Evolutionary conservation across 2,797 vertebrate species (phyloP), one percentile per base, ranked within the genome.

Genomic region (Cryptoprocta ferox): DNA sequence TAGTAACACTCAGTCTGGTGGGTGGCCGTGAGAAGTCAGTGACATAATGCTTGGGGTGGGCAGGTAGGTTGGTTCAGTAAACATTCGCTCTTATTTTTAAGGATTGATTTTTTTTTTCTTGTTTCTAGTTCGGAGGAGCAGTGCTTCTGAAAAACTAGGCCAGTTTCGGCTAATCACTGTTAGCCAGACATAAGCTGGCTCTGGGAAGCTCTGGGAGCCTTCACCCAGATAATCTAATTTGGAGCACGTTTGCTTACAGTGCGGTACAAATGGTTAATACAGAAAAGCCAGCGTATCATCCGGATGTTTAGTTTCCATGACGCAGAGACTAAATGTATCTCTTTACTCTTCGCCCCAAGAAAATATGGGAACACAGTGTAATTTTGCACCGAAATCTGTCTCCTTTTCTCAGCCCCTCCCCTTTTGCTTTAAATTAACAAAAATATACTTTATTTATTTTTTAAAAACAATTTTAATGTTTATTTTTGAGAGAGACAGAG

Each of bases 251-350:
- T 94, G 30, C 45, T 86, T 78, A 45, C n/a, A 76, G 11, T 84
- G 92, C 30, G 56, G 35, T 83, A 66, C 13, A 21, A 59, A 37
- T 68, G 50, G 85, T 26, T 84, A 42, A 66, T 50, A 37, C 1
- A 96, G 37, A 82, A 81, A 81, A 90, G 32, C 3, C 28, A 61
- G 19, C 19, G 68, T 61, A 18, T 86, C 32, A n/a, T 70, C 50
- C 59, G 84, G 78, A 78, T 71, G 48, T 95, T 96, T 95, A 73
- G 53, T 84, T 86, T 81, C 24, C 37, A n/a, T 96, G 75, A 65
- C 10, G 18, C 9, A 87, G 32, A 66, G 37, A 39, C 37, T 65
- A 70, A 88, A 61, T 81, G 10, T 70, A 19, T 84, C 50, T 90
- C 35, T 92, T 94, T 14, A 21, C 45, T 87, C 45, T 73, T 92